Conservation (phyloP, 2,888 invertebrate species). For the Archaeoteleia sp. region DNA sequence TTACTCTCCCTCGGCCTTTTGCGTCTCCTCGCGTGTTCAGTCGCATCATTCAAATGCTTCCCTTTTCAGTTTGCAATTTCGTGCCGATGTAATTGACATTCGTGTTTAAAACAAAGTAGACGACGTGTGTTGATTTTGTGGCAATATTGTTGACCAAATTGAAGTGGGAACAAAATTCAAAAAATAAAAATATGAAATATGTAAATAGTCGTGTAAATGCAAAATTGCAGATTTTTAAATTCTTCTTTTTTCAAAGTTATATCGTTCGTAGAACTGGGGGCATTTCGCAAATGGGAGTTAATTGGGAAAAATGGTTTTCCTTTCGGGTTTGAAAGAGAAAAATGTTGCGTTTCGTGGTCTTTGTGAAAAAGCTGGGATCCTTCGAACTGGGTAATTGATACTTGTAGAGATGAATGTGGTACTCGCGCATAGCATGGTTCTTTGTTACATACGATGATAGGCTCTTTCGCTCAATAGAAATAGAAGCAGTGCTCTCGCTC, state of each 20-base stretch:
- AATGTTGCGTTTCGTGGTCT: no score
- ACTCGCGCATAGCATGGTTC: constrained; percentile 9
- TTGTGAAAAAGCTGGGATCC: no score
- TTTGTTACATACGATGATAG: constrained; percentile 24
- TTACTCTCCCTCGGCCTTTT: constrained; percentile 1
- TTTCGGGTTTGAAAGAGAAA: no score
- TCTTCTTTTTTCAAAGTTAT: no score
- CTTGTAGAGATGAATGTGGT: constrained; percentile 15
- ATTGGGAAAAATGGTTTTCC: no score
- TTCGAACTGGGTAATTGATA: constrained; percentile 27
- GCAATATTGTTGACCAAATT: no score
- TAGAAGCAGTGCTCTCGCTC: constrained; percentile 28
- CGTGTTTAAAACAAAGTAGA: constrained; percentile 14
- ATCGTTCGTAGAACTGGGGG: no score
- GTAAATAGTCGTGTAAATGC: no score
- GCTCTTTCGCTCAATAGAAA: constrained; percentile 33
- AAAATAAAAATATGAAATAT: no score
- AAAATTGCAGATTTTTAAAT: no score
- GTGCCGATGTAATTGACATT: constrained; percentile 23
- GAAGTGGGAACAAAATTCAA: no score
- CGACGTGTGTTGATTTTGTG: constrained; percentile 24
- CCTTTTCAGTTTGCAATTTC: background rate
- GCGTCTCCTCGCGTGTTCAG: constrained; percentile 38
- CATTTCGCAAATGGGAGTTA: no score
- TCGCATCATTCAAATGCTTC: constrained; percentile 51